A percentile compares a stretch with the other conserved stretches of the same genome.
Evolutionary conservation across 2,113 vertebrate genomes (phyloP).

Genomic region (Solea solea): DNA sequence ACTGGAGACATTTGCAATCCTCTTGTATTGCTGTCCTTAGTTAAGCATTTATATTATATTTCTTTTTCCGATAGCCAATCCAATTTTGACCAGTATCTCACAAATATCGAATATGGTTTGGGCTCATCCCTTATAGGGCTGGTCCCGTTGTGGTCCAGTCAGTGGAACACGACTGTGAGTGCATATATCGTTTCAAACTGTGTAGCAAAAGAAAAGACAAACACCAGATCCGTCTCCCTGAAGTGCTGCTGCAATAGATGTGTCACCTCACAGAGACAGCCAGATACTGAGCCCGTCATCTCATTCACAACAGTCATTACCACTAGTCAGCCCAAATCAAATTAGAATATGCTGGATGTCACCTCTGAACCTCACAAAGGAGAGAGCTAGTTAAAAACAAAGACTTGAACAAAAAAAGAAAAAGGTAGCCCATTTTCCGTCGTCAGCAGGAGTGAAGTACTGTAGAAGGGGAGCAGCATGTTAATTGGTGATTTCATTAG

Average conservation of each 20-base stretch:
- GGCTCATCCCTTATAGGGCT: no score
- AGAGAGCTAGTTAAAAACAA: constrained; percentile 34
- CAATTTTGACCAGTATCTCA: no score
- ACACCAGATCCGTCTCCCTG: no score
- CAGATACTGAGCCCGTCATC: constrained; percentile 27
- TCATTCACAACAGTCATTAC: constrained; percentile 51
- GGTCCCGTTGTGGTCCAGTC: no score
- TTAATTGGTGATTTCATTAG: constrained; percentile 82
- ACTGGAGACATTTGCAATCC: no score
- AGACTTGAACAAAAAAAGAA: constrained; percentile 21
- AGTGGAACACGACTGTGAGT: no score
- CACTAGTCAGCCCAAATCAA: constrained; percentile 30
- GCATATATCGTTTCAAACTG: no score
- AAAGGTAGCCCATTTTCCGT: constrained; percentile 53
- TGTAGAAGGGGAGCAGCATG: constrained; percentile 66
- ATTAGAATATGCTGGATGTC: constrained; percentile 58
- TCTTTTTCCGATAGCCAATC: no score
- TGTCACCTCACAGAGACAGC: constrained; percentile 28
- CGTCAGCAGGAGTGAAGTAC: constrained; percentile 65
- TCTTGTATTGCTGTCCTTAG: no score
- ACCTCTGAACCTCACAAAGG: constrained; percentile 43
- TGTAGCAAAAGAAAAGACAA: no score
- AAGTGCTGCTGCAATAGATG: constrained; percentile 5
- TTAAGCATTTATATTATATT: no score
- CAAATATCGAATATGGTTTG: no score